A percentile compares a stretch with the other conserved stretches of the same genome.
Conservation (phyloP, 2,113 vertebrate species). For the Cyrtonyx montezumae region DNA sequence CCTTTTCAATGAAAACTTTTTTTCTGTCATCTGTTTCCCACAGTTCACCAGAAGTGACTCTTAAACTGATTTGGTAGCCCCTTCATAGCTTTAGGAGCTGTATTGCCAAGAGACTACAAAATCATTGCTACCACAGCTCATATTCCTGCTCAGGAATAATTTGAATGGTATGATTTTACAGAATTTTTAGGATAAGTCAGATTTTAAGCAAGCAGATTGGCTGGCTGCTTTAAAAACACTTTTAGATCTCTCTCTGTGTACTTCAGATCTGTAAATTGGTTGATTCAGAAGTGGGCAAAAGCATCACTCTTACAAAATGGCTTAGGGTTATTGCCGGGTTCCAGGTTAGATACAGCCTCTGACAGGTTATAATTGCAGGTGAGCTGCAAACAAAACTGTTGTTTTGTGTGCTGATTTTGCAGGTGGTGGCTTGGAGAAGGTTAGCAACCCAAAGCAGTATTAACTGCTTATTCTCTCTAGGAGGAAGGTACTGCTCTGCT, state of each 20-base stretch:
- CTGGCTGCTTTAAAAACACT: background rate
- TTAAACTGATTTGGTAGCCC: background rate
- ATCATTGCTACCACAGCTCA: background rate
- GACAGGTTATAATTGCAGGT: constrained; percentile 56
- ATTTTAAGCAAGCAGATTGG: constrained; percentile 1
- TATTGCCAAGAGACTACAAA: background rate
- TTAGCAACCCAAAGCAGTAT: constrained; percentile 58
- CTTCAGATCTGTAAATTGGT: background rate
- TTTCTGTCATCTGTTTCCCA: background rate
- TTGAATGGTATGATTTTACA: background rate
- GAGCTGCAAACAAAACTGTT: constrained; percentile 43
- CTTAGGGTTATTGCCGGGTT: background rate
- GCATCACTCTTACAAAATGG: background rate
- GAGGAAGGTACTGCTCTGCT: background rate
- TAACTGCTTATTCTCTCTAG: constrained; percentile 49
- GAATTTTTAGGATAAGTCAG: background rate
- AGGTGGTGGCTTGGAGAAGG: constrained; percentile 60
- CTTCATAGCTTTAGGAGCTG: background rate
- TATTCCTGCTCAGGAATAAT: background rate
- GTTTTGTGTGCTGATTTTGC: constrained; percentile 64
- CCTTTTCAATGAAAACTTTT: background rate
- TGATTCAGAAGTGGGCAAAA: constrained; percentile 14
- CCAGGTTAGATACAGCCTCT: background rate
- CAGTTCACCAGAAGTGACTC: background rate
- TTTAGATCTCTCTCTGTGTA: background rate